Conservation (phyloP, 2,113 vertebrate genomes). For the Suricata suricatta region DNA sequence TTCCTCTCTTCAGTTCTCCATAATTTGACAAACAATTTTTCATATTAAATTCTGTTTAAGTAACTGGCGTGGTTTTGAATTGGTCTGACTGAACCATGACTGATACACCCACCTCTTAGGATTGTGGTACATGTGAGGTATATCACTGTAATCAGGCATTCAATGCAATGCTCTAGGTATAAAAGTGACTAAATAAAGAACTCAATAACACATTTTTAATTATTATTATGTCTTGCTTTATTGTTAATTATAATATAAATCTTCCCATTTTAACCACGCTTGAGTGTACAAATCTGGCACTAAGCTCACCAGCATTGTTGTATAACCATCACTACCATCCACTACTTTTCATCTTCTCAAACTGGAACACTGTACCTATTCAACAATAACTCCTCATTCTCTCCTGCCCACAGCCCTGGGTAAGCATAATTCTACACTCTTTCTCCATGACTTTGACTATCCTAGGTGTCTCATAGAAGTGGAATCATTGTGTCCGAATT, state of each 20-base stretch:
- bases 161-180: neutral
- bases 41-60: neutral
- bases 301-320: neutral
- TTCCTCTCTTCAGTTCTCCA: neutral
- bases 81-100: neutral
- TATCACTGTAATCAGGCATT: neutral
- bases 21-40: neutral
- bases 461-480: neutral
- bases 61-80: neutral
- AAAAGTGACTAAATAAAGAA: neutral
- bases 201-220: no score
- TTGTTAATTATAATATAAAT: neutral
- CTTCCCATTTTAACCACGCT: neutral
- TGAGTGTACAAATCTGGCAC: neutral
- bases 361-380: neutral
- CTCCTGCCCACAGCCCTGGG: neutral
- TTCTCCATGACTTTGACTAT: neutral
- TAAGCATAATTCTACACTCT: neutral
- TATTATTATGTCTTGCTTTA: no score
- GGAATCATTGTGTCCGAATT: neutral
- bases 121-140: neutral
- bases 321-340: neutral
- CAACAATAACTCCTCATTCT: neutral
- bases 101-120: neutral
- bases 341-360: neutral